Conservation (phyloP, 2,797 vertebrate genomes). For the Monodelphis domestica region DNA sequence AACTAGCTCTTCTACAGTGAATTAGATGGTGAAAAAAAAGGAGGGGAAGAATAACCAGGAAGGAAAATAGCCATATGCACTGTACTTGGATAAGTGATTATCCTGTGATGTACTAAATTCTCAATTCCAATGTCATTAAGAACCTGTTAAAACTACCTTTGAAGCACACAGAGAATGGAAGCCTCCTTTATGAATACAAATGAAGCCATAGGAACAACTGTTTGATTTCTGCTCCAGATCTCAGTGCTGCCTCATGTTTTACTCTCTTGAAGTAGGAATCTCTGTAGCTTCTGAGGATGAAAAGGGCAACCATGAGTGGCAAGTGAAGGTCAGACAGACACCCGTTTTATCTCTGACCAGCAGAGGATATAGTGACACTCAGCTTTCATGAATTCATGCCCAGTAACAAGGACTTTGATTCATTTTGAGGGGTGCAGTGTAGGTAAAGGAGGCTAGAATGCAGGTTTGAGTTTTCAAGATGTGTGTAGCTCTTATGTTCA, state of each 20-base stretch:
- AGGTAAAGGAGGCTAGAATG: not conserved
- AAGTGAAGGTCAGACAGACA: constrained; percentile 6
- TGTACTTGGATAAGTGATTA: constrained; percentile 51
- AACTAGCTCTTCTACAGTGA: constrained; percentile 39
- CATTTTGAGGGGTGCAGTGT: constrained; percentile 4
- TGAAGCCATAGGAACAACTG: constrained; percentile 27
- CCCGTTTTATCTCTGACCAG: not conserved
- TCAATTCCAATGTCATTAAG: constrained; percentile 39
- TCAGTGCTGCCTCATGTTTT: constrained; percentile 67
- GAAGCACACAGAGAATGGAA: constrained; percentile 14
- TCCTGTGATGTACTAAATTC: constrained; percentile 41
- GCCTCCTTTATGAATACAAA: not conserved
- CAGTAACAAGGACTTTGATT: not conserved
- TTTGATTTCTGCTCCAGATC: constrained; percentile 73
- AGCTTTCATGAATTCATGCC: constrained; percentile 11
- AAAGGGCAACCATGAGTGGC: constrained; percentile 3
- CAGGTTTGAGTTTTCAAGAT: not conserved
- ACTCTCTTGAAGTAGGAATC: constrained; percentile 39
- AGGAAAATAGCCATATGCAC: constrained; percentile 16
- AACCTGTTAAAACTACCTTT: constrained; percentile 52
- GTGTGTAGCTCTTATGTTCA: not conserved
- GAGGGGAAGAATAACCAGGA: constrained; percentile 53
- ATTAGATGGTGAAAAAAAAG: not conserved
- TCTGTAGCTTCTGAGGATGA: constrained; percentile 4
- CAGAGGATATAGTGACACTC: not conserved